Conservation (phyloP, 1,140 invertebrate species). For the Papilio polytes region DNA sequence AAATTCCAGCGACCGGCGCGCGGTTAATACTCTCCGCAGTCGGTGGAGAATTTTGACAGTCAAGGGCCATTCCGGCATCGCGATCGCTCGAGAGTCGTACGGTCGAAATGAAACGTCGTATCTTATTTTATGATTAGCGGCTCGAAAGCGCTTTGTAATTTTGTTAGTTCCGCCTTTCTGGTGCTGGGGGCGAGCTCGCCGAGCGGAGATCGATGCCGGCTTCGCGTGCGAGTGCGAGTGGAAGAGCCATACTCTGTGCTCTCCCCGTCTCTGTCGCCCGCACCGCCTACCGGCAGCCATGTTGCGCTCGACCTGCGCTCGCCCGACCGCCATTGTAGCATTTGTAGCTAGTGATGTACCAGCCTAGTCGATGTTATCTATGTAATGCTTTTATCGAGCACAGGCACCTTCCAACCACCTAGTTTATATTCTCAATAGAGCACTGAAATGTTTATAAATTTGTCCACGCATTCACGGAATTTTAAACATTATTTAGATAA, state of each 20-base stretch:
- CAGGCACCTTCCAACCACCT: constrained; percentile 17
- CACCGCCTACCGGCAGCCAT: constrained; percentile 83
- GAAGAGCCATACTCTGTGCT: constrained; percentile 57
- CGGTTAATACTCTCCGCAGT: constrained; percentile 77
- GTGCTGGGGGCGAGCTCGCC: constrained; percentile 80
- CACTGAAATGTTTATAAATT: background rate
- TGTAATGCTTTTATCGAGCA: constrained; percentile 45
- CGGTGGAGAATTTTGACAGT: constrained; percentile 81
- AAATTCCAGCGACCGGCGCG: constrained; percentile 61
- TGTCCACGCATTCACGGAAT: background rate
- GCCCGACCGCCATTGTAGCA: constrained; percentile 82
- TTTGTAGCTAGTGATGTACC: constrained; percentile 77
- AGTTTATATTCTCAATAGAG: background rate
- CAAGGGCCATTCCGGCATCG: constrained; percentile 81
- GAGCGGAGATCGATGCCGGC: constrained; percentile 82
- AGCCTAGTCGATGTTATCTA: constrained; percentile 63
- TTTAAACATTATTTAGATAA: background rate
- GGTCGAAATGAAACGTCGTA: constrained; percentile 84
- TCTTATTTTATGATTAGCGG: constrained; percentile 84
- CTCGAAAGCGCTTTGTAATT: constrained; percentile 83
- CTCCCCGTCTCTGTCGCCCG: constrained; percentile 71
- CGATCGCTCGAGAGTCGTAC: constrained; percentile 81
- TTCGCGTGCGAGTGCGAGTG: constrained; percentile 75
- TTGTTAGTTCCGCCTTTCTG: constrained; percentile 84
- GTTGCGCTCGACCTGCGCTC: constrained; percentile 82